phyloP scores from a whole-genome alignment of 1,140 invertebrate species.

The Pachyrhynchus sulphureomaculatus region DNA sequence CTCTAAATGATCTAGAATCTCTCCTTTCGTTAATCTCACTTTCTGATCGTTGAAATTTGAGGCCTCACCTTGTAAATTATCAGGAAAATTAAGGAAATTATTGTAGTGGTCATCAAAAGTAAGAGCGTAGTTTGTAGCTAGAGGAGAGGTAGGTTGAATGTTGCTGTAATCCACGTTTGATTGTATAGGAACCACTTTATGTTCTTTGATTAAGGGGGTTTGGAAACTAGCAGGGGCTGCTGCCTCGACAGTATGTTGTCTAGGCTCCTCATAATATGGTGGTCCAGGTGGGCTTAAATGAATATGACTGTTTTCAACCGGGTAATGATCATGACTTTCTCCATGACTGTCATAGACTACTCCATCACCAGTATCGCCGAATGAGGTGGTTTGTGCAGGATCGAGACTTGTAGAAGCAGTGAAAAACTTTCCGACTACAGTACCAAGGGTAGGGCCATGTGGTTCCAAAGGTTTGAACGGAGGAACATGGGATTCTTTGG shows the following conservation, averaged over 20 bases:
- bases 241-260: background rate
- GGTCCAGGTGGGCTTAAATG: background rate
- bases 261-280: conserved; percentile 15
- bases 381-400: conserved; percentile 33
- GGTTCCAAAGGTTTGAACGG: conserved; percentile 31
- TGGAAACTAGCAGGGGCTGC: background rate
- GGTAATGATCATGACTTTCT: background rate
- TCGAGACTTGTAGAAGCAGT: conserved; percentile 36
- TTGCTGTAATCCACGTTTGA: background rate
- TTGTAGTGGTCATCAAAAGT: conserved; percentile 3
- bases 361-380: conserved; percentile 17
- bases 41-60: conserved; percentile 19
- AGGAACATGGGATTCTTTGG: conserved; percentile 28
- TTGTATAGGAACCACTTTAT: background rate
- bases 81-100: conserved; percentile 10
- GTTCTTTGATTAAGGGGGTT: conserved; percentile 4
- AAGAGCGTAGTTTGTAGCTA: conserved; percentile 4
- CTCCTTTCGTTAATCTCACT: conserved; percentile 21
- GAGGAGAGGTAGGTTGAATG: background rate
- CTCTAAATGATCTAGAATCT: conserved; percentile 14
- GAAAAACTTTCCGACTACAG: conserved; percentile 41
- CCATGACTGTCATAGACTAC: background rate
- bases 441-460: conserved; percentile 33
- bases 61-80: conserved; percentile 9
- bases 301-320: conserved; percentile 7